Percentiles rank a stretch among this genome's conserved stretches.
These are phyloP conservation scores for Globodera rostochiensis DNA, from an alignment of 1,140 invertebrate genomes.

Conservation along the genomic window DNA sequence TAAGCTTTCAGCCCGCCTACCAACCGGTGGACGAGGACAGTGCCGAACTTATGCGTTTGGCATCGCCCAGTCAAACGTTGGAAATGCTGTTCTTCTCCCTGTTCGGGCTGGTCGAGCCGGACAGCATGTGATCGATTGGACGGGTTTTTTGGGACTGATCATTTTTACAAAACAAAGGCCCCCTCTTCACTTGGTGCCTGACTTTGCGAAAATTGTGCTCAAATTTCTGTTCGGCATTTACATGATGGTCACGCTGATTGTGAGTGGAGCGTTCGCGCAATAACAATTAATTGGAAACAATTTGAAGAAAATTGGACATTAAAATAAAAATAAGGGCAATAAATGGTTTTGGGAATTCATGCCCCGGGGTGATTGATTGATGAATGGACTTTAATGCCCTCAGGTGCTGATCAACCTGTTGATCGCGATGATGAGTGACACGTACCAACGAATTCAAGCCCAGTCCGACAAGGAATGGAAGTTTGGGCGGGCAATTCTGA, in stretches of 20 bases:
- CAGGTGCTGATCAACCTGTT: constrained; percentile 84
- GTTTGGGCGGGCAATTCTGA: constrained; percentile 95
- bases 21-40: constrained; percentile 56
- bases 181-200: constrained; percentile 68
- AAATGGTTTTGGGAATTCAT: too few relatives aligned
- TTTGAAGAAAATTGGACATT: too few relatives aligned
- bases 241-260: constrained; percentile 94
- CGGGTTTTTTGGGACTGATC: too few relatives aligned
- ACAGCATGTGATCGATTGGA: constrained; percentile 66
- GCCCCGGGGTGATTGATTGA: too few relatives aligned
- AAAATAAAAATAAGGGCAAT: too few relatives aligned
- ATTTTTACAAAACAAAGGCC: constrained; percentile 59
- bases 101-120: constrained; percentile 90
- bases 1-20: constrained; percentile 57
- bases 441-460: constrained; percentile 94
- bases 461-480: constrained; percentile 99
- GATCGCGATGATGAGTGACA: constrained; percentile 99
- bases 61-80: constrained; percentile 81
- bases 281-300: too few relatives aligned
- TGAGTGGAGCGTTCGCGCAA: constrained; percentile 65
- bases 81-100: constrained; percentile 96
- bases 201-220: constrained; percentile 69
- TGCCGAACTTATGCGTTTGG: constrained; percentile 62
- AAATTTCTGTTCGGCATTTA: constrained; percentile 81
- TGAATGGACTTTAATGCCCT: not conserved